Evolutionary conservation across 2,888 invertebrate genomes (phyloP), one percentile per base, ranked within the genome.

Genomic region (Sinhomidia bicolor): DNA sequence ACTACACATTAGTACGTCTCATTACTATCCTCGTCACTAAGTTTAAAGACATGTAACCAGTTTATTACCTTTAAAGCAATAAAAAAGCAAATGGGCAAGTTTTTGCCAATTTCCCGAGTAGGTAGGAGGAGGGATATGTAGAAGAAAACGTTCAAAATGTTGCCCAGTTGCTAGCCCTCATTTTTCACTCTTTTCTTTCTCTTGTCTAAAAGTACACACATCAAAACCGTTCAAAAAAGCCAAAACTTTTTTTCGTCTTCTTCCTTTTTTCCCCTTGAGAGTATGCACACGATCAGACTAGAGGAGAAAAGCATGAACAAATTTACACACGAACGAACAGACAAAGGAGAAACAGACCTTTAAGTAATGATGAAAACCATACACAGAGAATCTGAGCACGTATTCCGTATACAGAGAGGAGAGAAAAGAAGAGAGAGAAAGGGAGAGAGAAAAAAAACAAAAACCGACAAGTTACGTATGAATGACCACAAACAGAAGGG

Each of bases 391-490:
- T 1, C n/a, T 51, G 14, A n/a, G n/a, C n/a, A 51, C 51, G 51
- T 51, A 51, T 51, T 51, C 12, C 51, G 3, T 36, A n/a, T n/a
- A 36, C 36, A 36, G 7, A 51, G 36, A 65, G 17, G n/a, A 32
- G n/a, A 32, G 17, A 57, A 7, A 23, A 14, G 7, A 57, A 57
- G 23, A 65, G 36, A 65, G 17, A 36, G n/a, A 32, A 32, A 36
- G 7, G 17, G 20, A 57, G 17, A 12, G 36, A 65, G 17, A 36
- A 32, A 32, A 32, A 36, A 57, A 7, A 23, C 51, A n/a, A 57
- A 57, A 57, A 65, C 32, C n/a, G 65, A 65, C 65, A 36, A 36
- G 65, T 65, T 65, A 65, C 65, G 65, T 65, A 65, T 32, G 32
- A 65, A 9, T 65, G 65, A 65, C 65, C 32, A 17, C 36, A 6